Evolutionary conservation across 1,140 invertebrate genomes (phyloP), one percentile per base, ranked within the genome.

Genomic region (Diachasmimorpha longicaudata): DNA sequence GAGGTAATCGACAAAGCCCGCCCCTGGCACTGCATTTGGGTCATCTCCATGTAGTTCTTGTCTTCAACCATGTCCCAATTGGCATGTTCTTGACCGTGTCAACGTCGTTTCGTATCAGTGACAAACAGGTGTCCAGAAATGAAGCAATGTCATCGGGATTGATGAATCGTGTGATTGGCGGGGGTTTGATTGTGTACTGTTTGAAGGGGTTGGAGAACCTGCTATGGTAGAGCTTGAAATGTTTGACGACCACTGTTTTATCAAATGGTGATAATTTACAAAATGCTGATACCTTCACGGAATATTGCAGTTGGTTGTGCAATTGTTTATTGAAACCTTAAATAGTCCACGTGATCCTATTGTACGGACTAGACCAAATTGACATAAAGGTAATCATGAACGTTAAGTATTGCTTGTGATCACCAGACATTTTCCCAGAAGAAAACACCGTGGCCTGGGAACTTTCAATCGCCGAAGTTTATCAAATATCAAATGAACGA

Each of bases 21-120:
- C 10, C 25, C 11, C 11, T 37, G 42, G 42, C 46, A 48, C 44
- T 72, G 70, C 70, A 72, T 72, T 72, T 55, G 23, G 70, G 70
- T 72, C 70, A 72, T 58, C 48, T 37, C 14, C 9, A n/a, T n/a
- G 14, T n/a, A 8, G 25, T 21, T 48, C 39, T 44, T 21, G 16
- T 39, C 13, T 46, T 16, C 19, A 19, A 14, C 70, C 48, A 63
- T 66, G 23, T 72, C 48, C 31, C 70, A 52, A 72, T 72, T 72
- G 70, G 70, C 48, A 72, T 72, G 48, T 55, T 58, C 21, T n/a
- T 46, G 46, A 2, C 25, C 36, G 25, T 58, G 52, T 58, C 52
- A 21, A 21, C 52, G n/a, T 10, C 52, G 19, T 16, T 19, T n/a
- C n/a, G 68, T 21, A 70, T 16, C 68, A 42, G 68, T 42, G 42